Evolutionary conservation across 2,888 invertebrate species (phyloP).

Genomic region (Thecophora atra): DNA sequence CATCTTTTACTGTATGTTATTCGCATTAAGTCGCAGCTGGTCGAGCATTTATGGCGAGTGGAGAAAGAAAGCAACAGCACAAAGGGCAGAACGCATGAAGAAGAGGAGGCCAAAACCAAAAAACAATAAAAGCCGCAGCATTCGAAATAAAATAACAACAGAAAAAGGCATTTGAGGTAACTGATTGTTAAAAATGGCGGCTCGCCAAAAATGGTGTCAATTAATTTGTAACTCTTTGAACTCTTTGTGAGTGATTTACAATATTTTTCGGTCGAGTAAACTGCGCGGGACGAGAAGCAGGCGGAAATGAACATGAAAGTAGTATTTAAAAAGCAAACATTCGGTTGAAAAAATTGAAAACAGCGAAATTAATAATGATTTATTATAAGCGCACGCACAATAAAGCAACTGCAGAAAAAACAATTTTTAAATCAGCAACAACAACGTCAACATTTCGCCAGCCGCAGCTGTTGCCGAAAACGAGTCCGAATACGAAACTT

Average conservation of each 20-base stretch:
- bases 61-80: too few species aligned
- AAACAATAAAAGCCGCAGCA: neutral
- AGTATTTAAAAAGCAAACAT: too few species aligned
- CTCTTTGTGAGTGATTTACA: slow-evolving; percentile 23
- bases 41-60: too few species aligned
- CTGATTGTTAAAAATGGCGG: slow-evolving; percentile 5
- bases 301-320: too few species aligned
- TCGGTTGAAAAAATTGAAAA: too few species aligned
- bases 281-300: too few species aligned
- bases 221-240: slow-evolving; percentile 30
- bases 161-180: neutral
- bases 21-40: too few species aligned
- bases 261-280: neutral
- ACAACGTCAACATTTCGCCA: too few species aligned
- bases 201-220: slow-evolving; percentile 36
- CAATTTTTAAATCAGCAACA: too few species aligned
- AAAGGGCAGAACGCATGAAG: neutral
- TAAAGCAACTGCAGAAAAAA: neutral
- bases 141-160: slow-evolving; percentile 1
- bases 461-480: too few species aligned
- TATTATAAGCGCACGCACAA: neutral
- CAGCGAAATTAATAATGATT: too few species aligned
- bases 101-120: neutral
- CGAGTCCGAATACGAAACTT: neutral
- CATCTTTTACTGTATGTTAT: too few species aligned